phyloP scores from a whole-genome alignment of 2,888 invertebrate genomes.

The Oxystoma pomonae region DNA sequence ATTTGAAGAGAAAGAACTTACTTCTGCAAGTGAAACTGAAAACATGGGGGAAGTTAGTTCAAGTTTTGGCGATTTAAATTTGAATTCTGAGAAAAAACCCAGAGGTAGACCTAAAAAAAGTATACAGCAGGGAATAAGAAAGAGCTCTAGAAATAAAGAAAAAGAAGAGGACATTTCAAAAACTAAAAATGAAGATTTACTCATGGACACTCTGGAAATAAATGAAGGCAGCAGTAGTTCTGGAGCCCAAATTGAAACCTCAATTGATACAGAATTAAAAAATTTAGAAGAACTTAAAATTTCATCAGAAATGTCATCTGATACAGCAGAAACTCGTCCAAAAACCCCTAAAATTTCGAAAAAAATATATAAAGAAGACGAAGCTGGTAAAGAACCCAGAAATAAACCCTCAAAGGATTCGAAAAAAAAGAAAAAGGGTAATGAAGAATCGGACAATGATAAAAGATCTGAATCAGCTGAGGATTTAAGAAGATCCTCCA shows the following conservation, averaged over 20 bases:
- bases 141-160: conserved; percentile 4
- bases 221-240: neutral
- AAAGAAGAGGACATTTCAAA: conserved; percentile 13
- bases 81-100: conserved; percentile 10
- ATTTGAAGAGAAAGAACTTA: neutral
- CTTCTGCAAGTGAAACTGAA: neutral
- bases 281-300: neutral
- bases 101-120: neutral
- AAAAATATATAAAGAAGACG: conserved; percentile 5
- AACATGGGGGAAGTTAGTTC: conserved; percentile 8
- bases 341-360: neutral
- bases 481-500: conserved; percentile 64
- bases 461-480: conserved; percentile 22
- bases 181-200: neutral
- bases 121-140: conserved; percentile 13
- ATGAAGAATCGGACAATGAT: conserved; percentile 2
- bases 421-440: conserved; percentile 13
- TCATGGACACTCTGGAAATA: neutral
- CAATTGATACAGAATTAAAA: conserved; percentile 1
- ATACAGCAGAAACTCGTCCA: conserved; percentile 3
- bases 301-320: conserved; percentile 6
- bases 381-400: neutral
- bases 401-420: conserved; percentile 8
- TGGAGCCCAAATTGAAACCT: neutral
- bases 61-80: neutral